These are phyloP conservation scores for Augiades crinisus DNA, from an alignment of 2,888 invertebrate species.

Conservation along the genomic window DNA sequence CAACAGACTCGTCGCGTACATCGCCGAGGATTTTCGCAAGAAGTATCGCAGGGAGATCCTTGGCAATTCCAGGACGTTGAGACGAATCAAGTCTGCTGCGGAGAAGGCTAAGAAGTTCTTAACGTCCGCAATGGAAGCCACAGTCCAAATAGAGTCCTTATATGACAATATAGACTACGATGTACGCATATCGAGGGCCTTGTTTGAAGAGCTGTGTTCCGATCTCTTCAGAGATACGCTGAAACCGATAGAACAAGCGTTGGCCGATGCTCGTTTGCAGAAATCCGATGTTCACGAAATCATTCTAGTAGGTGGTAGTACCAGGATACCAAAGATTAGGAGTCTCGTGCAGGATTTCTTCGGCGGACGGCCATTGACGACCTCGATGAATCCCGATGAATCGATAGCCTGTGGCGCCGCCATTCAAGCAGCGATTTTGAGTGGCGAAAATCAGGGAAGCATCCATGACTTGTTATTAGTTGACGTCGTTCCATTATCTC, in stretches of 20 bases:
- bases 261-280: constrained; percentile 47
- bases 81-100: constrained; percentile 52
- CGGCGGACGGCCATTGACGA: constrained; percentile 42
- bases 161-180: constrained; percentile 52
- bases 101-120: constrained; percentile 54
- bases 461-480: constrained; percentile 48
- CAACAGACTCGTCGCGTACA: constrained; percentile 55
- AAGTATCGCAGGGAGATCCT: constrained; percentile 45
- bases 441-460: constrained; percentile 43
- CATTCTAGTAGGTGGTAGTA: constrained; percentile 59
- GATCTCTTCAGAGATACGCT: constrained; percentile 60
- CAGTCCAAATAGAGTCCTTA: constrained; percentile 48
- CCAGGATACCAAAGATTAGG: constrained; percentile 60
- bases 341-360: constrained; percentile 51
- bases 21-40: constrained; percentile 57
- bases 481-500: constrained; percentile 59
- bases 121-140: constrained; percentile 48
- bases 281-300: constrained; percentile 52
- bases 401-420: constrained; percentile 64
- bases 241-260: constrained; percentile 44
- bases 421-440: constrained; percentile 58
- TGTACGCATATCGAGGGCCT: constrained; percentile 45
- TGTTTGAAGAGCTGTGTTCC: constrained; percentile 63
- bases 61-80: constrained; percentile 40
- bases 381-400: constrained; percentile 60